A percentile compares a stretch with the other conserved stretches of the same genome.
Conservation (phyloP, 2,113 vertebrate genomes). For the Paralichthys olivaceus region DNA sequence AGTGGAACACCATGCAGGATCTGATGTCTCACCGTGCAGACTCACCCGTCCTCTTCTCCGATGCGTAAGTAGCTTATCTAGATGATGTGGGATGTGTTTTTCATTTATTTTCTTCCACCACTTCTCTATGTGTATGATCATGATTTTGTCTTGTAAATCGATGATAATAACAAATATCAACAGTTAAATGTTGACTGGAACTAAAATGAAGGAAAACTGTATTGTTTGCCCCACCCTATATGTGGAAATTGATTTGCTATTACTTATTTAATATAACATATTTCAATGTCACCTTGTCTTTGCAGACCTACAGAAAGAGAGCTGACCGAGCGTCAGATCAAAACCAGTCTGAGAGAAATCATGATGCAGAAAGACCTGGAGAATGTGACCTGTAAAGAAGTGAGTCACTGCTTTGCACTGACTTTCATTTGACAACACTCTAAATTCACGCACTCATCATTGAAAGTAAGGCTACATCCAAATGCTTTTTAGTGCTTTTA, state of each 20-base stretch:
- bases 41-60: conserved; percentile 95
- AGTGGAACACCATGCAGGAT: conserved; percentile 98
- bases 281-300: conserved; percentile 41
- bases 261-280: background rate
- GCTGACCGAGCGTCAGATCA: conserved; percentile 93
- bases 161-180: background rate
- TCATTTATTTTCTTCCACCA: background rate
- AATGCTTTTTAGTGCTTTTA: too few relatives aligned
- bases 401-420: conserved; percentile 60
- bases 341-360: conserved; percentile 93
- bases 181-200: background rate
- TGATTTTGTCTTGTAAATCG: background rate
- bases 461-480: background rate
- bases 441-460: background rate
- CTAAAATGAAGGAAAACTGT: background rate
- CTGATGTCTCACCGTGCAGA: conserved; percentile 95
- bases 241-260: too few relatives aligned
- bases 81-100: background rate
- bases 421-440: background rate
- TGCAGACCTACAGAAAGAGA: conserved; percentile 95
- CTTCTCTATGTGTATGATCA: background rate
- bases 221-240: too few relatives aligned
- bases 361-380: conserved; percentile 99
- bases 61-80: conserved; percentile 84
- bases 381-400: conserved; percentile 99